A percentile compares a stretch with the other conserved stretches of the same genome.
Evolutionary conservation across 2,113 vertebrate species (phyloP).

Genomic region (Dicaeum eximium): DNA sequence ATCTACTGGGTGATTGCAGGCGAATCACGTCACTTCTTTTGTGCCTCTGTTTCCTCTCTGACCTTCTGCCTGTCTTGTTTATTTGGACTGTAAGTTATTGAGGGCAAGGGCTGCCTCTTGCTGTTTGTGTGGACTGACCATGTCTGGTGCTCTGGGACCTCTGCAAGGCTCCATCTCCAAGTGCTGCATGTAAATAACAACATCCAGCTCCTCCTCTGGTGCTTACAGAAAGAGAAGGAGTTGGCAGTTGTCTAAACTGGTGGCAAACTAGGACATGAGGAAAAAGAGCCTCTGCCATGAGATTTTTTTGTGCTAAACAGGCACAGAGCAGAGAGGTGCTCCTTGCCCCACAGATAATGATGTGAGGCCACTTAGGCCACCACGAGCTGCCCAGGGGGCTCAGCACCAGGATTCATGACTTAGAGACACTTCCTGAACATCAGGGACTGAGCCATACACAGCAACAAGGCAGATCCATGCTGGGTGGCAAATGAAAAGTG

Average conservation of each 20-base stretch:
- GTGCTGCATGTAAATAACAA: conserved; percentile 14
- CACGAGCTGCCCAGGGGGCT: not conserved
- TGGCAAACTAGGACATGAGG: not conserved
- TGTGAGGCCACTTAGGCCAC: not conserved
- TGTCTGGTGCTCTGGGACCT: conserved; percentile 6
- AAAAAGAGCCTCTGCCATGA: not conserved
- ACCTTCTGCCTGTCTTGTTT: conserved; percentile 60
- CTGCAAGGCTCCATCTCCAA: not conserved
- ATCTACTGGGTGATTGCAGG: conserved; percentile 46
- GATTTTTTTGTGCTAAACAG: not conserved
- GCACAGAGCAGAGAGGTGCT: not conserved
- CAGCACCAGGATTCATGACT: not conserved
- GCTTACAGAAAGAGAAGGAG: not conserved
- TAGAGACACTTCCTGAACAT: not conserved
- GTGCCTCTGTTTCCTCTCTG: conserved; percentile 60
- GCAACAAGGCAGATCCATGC: not conserved
- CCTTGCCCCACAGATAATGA: not conserved
- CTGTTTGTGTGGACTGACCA: not conserved
- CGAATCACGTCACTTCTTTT: conserved; percentile 54
- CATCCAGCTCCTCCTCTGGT: not conserved
- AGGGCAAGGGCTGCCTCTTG: conserved; percentile 59
- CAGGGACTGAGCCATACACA: not conserved
- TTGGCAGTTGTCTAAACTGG: not conserved
- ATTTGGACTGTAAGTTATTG: conserved; percentile 58
- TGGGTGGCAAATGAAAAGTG: not conserved